A percentile compares a stretch with the other conserved stretches of the same genome.
phyloP scores from a whole-genome alignment of 2,888 invertebrate species.

The Morpho helenor region DNA sequence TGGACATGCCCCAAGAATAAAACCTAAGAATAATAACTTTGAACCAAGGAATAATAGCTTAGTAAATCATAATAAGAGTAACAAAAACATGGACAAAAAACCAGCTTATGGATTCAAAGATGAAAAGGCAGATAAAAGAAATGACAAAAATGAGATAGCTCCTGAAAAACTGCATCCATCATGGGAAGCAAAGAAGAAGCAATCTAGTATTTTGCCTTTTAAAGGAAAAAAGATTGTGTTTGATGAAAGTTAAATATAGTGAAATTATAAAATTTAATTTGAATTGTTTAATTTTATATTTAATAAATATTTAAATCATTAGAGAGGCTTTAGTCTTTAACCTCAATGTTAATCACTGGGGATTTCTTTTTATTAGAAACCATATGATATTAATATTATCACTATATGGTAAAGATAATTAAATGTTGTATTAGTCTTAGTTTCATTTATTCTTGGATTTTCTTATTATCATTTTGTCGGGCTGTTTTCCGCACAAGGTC shows the following conservation, averaged over 20 bases:
- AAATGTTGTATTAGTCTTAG: too few relatives aligned
- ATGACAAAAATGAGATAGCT: slow-evolving; percentile 28
- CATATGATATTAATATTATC: too few relatives aligned
- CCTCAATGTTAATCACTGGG: too few relatives aligned
- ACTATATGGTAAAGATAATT: too few relatives aligned
- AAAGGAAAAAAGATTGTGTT: slow-evolving; percentile 73
- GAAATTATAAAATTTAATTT: slow-evolving; percentile 10
- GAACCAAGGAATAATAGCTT: slow-evolving; percentile 29
- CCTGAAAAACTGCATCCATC: slow-evolving; percentile 73
- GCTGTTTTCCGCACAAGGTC: too few relatives aligned
- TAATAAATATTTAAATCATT: background rate
- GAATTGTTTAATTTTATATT: background rate
- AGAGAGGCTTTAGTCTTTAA: too few relatives aligned
- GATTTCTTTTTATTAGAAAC: too few relatives aligned
- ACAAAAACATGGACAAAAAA: slow-evolving; percentile 12
- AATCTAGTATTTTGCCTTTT: slow-evolving; percentile 64
- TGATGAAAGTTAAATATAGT: slow-evolving; percentile 43
- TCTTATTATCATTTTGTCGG: too few relatives aligned
- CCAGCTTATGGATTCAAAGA: slow-evolving; percentile 15
- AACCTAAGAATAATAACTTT: slow-evolving; percentile 42
- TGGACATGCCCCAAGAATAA: slow-evolving; percentile 57
- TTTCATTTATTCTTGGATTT: too few relatives aligned
- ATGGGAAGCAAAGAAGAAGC: slow-evolving; percentile 75
- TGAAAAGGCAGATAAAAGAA: slow-evolving; percentile 21
- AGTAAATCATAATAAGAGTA: slow-evolving; percentile 4